A percentile compares a stretch with the other conserved stretches of the same genome.
phyloP scores from a whole-genome alignment of 2,797 vertebrate species.

The Sorex maritimensis region DNA sequence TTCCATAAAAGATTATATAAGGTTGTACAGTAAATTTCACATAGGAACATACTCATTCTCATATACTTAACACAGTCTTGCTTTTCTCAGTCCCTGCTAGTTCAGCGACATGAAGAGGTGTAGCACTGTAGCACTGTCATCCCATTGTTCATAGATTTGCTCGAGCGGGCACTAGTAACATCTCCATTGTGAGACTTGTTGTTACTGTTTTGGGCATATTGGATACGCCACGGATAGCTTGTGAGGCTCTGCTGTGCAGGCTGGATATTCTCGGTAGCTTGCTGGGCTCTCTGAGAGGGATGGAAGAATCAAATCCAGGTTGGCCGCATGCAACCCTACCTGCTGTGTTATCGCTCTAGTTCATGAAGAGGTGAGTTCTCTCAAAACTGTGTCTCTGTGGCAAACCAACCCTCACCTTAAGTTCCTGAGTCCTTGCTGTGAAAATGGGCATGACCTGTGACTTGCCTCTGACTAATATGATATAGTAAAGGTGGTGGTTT shows the following conservation, averaged over 20 bases:
- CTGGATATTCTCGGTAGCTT: too few species aligned
- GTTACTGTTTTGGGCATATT: too few species aligned
- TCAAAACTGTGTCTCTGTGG: not conserved
- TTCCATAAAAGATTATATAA: constrained; percentile 32
- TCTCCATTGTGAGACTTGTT: too few species aligned
- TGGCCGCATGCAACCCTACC: too few species aligned
- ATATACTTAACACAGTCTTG: not conserved
- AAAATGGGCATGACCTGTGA: not conserved
- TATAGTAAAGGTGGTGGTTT: not conserved
- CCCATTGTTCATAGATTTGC: too few species aligned
- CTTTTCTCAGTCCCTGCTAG: not conserved
- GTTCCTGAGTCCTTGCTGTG: not conserved
- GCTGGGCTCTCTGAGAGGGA: too few species aligned
- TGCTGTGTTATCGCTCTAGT: too few species aligned
- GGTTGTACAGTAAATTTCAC: not conserved
- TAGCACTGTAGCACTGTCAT: too few species aligned
- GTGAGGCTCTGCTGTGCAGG: too few species aligned
- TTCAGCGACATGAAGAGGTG: not conserved
- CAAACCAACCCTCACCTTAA: not conserved
- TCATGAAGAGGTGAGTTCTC: not conserved
- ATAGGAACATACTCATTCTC: not conserved
- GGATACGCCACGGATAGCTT: too few species aligned
- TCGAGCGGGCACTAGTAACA: too few species aligned
- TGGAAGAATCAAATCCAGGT: too few species aligned
- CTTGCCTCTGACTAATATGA: not conserved